Conservation (phyloP, 2,888 invertebrate genomes). For the Hemaris fuciformis region DNA sequence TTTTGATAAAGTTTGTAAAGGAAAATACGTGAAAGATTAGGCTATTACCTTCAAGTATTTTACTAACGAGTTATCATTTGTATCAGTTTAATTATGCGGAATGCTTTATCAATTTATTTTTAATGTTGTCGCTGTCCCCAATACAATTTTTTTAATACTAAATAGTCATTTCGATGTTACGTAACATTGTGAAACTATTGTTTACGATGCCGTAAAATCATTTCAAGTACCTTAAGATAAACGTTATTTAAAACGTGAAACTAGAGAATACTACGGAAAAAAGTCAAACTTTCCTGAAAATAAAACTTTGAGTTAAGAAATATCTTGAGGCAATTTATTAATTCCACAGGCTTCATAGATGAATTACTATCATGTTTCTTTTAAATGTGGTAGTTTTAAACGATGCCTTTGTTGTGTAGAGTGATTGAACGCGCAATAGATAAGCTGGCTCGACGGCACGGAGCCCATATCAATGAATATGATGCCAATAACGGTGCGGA, state of each 20-base stretch:
- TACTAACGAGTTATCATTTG: neutral
- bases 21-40: neutral
- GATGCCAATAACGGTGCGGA: conserved; percentile 97
- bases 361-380: too few species aligned
- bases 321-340: too few species aligned
- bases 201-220: neutral
- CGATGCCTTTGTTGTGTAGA: conserved; percentile 59
- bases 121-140: neutral
- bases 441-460: conserved; percentile 93
- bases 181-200: neutral
- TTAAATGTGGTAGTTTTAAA: neutral
- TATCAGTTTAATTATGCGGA: too few species aligned
- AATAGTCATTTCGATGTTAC: neutral
- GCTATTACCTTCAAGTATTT: neutral
- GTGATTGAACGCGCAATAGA: conserved; percentile 97
- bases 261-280: neutral
- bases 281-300: too few species aligned
- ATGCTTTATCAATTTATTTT: neutral
- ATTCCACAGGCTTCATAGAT: too few species aligned
- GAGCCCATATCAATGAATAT: conserved; percentile 96
- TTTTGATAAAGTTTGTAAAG: neutral
- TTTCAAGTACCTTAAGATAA: neutral
- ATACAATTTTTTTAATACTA: neutral
- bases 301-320: too few species aligned
- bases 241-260: neutral